Evolutionary conservation across 2,113 vertebrate genomes (phyloP).

Genomic region (Deroptyus accipitrinus): DNA sequence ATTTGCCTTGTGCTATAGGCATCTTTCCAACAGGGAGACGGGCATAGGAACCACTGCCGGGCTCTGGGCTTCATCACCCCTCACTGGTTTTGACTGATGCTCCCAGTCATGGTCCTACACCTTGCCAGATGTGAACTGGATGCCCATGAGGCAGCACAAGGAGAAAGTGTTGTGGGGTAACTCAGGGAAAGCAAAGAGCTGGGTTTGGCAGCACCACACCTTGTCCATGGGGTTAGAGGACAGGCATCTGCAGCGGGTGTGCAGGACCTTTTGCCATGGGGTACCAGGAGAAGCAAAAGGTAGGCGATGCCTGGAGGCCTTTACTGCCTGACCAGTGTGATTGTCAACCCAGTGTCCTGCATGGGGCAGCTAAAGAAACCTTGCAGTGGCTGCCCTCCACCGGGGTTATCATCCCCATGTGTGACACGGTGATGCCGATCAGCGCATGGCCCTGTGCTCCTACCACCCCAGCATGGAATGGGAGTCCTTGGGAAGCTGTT

Average conservation of each 20-base stretch:
- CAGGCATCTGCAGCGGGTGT: neutral
- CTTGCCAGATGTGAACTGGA: neutral
- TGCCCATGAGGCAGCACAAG: neutral
- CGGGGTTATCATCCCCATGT: accelerated
- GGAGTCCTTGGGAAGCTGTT: neutral
- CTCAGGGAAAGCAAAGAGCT: neutral
- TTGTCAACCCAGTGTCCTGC: neutral
- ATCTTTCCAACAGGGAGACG: neutral
- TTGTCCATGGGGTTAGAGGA: accelerated
- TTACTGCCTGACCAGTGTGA: neutral
- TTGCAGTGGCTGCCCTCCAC: neutral
- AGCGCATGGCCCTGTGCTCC: accelerated
- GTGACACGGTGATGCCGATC: neutral
- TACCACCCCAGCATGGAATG: neutral
- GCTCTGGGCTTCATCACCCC: neutral
- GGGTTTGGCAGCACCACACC: neutral
- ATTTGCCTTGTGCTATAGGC: neutral
- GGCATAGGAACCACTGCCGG: neutral
- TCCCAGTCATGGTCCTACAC: neutral
- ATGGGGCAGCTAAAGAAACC: neutral
- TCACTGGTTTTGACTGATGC: neutral
- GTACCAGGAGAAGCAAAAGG: neutral
- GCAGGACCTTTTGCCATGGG: neutral
- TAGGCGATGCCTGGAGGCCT: neutral
- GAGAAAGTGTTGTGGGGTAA: neutral